Conservation (phyloP, 2,888 invertebrate species). For the Cerceris ruficornis region DNA sequence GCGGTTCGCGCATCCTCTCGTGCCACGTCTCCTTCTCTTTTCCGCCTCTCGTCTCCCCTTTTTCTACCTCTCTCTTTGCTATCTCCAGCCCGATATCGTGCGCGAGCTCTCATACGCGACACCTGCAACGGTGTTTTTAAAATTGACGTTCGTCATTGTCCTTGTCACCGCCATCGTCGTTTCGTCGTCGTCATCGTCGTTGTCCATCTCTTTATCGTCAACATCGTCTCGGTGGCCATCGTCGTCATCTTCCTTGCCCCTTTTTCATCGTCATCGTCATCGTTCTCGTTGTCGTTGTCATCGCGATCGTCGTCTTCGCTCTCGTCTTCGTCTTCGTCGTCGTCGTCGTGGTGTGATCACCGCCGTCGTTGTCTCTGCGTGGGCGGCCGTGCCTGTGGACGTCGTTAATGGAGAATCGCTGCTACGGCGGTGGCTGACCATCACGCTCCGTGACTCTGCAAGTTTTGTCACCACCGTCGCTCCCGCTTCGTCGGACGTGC, state of each 20-base stretch:
- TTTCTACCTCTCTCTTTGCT: slow-evolving; percentile 25
- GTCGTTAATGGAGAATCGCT: slow-evolving; percentile 72
- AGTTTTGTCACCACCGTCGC: slow-evolving; percentile 64
- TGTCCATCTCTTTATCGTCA: neutral
- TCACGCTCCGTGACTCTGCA: slow-evolving; percentile 74
- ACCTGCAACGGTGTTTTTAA: slow-evolving; percentile 37
- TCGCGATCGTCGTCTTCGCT: slow-evolving; percentile 8
- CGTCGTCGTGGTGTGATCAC: slow-evolving; percentile 6
- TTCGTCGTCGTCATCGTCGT: neutral
- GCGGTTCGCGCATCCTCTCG: slow-evolving; percentile 66
- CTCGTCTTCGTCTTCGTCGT: slow-evolving; percentile 16
- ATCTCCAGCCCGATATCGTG: slow-evolving; percentile 9
- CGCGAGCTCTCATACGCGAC: slow-evolving; percentile 46
- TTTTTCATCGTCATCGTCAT: slow-evolving; percentile 14
- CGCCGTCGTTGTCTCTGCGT: slow-evolving; percentile 38
- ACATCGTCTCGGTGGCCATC: neutral
- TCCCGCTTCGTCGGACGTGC: slow-evolving; percentile 37
- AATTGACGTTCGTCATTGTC: slow-evolving; percentile 44
- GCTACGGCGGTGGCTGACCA: slow-evolving; percentile 63
- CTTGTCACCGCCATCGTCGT: slow-evolving; percentile 21
- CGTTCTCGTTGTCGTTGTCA: neutral
- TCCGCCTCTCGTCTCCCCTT: slow-evolving; percentile 12
- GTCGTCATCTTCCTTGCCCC: neutral
- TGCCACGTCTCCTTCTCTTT: slow-evolving; percentile 69
- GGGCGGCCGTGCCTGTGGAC: slow-evolving; percentile 61